Evolutionary conservation across 2,888 invertebrate species (phyloP).

Genomic region (Aphodius granarius): DNA sequence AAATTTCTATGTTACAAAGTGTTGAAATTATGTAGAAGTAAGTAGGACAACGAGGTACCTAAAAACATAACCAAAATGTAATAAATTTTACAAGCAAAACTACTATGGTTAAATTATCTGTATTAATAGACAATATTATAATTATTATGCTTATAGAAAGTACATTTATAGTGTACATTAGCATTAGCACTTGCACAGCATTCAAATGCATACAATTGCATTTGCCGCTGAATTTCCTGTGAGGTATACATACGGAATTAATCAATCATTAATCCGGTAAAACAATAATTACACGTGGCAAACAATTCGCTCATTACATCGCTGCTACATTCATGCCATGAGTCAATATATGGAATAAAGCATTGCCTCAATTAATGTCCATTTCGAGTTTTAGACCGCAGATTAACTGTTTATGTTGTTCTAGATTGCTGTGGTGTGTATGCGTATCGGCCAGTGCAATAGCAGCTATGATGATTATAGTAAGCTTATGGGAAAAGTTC

Average conservation of each 20-base stretch:
- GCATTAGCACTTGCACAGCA: too few relatives aligned
- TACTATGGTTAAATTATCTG: too few relatives aligned
- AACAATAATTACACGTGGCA: neutral
- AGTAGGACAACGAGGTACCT: too few relatives aligned
- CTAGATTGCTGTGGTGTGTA: conserved; percentile 79
- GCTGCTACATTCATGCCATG: neutral
- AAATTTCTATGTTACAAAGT: neutral
- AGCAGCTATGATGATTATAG: conserved; percentile 73
- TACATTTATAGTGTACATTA: too few relatives aligned
- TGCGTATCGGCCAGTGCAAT: conserved; percentile 70
- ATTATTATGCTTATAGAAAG: too few relatives aligned
- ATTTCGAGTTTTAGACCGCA: neutral
- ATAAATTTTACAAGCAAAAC: too few relatives aligned
- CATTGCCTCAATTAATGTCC: neutral
- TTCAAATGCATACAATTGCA: neutral
- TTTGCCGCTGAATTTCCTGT: neutral
- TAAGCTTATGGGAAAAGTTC: conserved; percentile 80
- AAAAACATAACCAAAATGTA: too few relatives aligned
- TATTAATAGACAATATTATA: too few relatives aligned
- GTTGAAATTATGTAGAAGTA: too few relatives aligned
- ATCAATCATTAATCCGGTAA: neutral
- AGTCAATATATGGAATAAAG: neutral
- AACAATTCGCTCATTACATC: neutral
- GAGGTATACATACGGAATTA: neutral
- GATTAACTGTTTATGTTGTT: conserved; percentile 1